Conservation (phyloP, 2,888 invertebrate genomes). For the Cerastoderma edule region DNA sequence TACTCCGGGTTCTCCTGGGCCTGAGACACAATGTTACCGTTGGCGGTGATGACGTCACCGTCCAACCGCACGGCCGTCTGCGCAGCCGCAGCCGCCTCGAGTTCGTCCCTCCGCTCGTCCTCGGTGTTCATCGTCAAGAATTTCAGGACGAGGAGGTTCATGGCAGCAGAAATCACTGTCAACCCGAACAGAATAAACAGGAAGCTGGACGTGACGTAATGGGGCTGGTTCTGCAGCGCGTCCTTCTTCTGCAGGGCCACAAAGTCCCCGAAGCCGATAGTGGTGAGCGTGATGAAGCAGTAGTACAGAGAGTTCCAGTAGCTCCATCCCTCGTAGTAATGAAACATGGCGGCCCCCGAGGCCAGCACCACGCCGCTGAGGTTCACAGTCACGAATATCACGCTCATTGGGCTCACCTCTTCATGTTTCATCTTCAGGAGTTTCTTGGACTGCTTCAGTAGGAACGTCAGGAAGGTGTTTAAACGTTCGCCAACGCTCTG, state of each 20-base stretch:
- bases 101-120: slow-evolving; percentile 97
- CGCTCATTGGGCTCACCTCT: slow-evolving; percentile 94
- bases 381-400: slow-evolving; percentile 91
- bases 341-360: slow-evolving; percentile 97
- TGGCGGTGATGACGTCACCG: slow-evolving; percentile 93
- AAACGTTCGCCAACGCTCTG: slow-evolving; percentile 99
- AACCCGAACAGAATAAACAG: slow-evolving; percentile 99
- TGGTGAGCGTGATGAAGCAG: slow-evolving; percentile 99
- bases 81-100: slow-evolving; percentile 96
- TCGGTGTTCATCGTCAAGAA: slow-evolving; percentile 99
- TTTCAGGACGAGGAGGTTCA: slow-evolving; percentile 96
- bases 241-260: slow-evolving; percentile 98
- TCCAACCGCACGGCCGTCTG: slow-evolving; percentile 97
- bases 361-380: slow-evolving; percentile 96
- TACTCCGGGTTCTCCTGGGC: slow-evolving; percentile 84
- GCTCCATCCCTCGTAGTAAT: slow-evolving; percentile 97
- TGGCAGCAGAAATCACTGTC: slow-evolving; percentile 99
- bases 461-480: slow-evolving; percentile 98
- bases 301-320: slow-evolving; percentile 96
- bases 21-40: slow-evolving; percentile 85
- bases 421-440: slow-evolving; percentile 91
- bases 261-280: slow-evolving; percentile 99
- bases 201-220: slow-evolving; percentile 97
- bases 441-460: slow-evolving; percentile 94
- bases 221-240: slow-evolving; percentile 96